Evolutionary conservation across 2,888 invertebrate species (phyloP).

Genomic region (Leptodirus hochenwartii): DNA sequence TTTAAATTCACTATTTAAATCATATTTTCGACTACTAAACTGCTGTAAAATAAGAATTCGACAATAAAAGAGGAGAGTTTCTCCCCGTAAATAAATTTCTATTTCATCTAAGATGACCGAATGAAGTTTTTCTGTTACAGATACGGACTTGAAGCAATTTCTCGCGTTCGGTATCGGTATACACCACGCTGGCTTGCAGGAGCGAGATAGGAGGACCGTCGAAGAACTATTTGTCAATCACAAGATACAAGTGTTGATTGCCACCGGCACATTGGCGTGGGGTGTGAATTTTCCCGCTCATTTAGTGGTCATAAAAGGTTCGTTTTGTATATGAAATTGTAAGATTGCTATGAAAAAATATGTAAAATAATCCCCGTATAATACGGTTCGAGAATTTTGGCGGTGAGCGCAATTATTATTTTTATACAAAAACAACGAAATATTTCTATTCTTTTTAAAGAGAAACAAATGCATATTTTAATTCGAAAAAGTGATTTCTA

Average conservation of each 20-base stretch:
- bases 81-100: too few relatives aligned
- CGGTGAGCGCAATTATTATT: neutral
- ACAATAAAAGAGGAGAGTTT: too few relatives aligned
- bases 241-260: slow-evolving; percentile 90
- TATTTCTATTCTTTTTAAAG: too few relatives aligned
- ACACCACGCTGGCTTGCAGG: slow-evolving; percentile 95
- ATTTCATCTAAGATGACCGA: too few relatives aligned
- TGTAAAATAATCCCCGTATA: too few relatives aligned
- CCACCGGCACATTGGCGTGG: slow-evolving; percentile 97
- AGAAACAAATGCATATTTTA: too few relatives aligned
- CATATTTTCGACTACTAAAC: too few relatives aligned
- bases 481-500: too few relatives aligned
- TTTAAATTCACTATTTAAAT: too few relatives aligned
- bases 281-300: slow-evolving; percentile 99
- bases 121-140: slow-evolving; percentile 38
- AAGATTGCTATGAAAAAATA: neutral
- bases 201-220: slow-evolving; percentile 74
- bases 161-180: slow-evolving; percentile 95
- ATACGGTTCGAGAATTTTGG: neutral
- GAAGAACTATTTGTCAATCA: slow-evolving; percentile 90
- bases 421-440: neutral
- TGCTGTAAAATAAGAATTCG: too few relatives aligned
- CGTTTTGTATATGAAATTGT: neutral
- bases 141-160: slow-evolving; percentile 81
- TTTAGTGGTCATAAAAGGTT: slow-evolving; percentile 82